A percentile compares a stretch with the other conserved stretches of the same genome.
Conservation (phyloP, 2,113 vertebrate species). For the Puntigrus tetrazona region DNA sequence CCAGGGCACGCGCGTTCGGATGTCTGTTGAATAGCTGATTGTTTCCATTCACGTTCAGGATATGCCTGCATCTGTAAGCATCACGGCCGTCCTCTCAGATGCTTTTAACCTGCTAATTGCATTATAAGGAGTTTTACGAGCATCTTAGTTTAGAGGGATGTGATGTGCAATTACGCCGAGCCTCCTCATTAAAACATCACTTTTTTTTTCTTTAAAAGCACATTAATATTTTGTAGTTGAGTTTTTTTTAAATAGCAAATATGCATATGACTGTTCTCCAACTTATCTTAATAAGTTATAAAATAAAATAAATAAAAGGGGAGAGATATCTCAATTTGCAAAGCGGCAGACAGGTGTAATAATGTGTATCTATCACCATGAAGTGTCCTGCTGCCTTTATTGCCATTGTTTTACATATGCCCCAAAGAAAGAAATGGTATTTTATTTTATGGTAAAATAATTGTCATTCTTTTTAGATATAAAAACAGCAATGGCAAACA, state of each 20-base stretch:
- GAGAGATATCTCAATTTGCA: not conserved
- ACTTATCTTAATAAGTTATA: not conserved
- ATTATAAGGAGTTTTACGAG: slow-evolving; percentile 10
- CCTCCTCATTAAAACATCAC: not conserved
- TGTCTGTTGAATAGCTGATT: not conserved
- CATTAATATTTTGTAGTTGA: not conserved
- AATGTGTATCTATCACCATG: not conserved
- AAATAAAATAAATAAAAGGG: not conserved
- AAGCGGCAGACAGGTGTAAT: not conserved
- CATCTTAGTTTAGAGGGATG: not conserved
- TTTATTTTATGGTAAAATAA: not conserved
- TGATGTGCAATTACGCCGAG: not conserved
- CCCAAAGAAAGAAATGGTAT: not conserved
- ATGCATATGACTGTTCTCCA: not conserved
- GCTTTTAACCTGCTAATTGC: slow-evolving; percentile 13
- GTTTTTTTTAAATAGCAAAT: not conserved
- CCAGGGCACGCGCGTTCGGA: not conserved
- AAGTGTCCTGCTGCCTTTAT: not conserved
- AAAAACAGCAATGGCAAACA: not conserved
- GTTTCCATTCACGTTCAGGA: not conserved
- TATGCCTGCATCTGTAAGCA: not conserved
- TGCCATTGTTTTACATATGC: not conserved
- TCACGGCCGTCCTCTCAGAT: not conserved
- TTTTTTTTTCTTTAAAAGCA: not conserved
- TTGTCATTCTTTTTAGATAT: not conserved